Evolutionary conservation across 1,140 invertebrate genomes (phyloP).

Genomic region (Ylistrum balloti): DNA sequence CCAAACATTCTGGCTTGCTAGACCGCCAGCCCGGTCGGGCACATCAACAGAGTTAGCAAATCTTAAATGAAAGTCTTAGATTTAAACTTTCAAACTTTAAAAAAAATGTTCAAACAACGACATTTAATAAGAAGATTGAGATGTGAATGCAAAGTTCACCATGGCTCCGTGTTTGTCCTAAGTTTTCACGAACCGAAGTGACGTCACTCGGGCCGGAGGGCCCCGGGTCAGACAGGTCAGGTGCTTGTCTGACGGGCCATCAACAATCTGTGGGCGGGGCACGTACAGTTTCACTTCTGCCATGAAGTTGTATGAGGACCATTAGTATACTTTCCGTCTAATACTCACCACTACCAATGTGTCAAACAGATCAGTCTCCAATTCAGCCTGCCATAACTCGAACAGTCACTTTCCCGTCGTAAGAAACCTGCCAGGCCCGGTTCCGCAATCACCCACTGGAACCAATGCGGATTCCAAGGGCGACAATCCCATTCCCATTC

Average conservation of each 20-base stretch:
- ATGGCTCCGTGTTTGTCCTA: not conserved
- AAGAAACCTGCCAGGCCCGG: not conserved
- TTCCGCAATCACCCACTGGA: conserved; percentile 23
- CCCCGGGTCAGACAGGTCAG: conserved; percentile 10
- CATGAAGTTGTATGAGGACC: not conserved
- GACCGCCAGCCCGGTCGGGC: too few species aligned
- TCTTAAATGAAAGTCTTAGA: not conserved
- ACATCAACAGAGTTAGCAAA: conserved; percentile 39
- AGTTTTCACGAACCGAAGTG: not conserved
- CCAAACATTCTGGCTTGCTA: not conserved
- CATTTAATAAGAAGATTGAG: not conserved
- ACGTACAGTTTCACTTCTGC: not conserved
- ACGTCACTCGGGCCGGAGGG: conserved; percentile 35
- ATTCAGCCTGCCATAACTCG: not conserved
- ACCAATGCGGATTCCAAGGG: not conserved
- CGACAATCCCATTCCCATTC: too few species aligned
- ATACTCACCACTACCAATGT: not conserved
- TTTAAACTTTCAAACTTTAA: conserved; percentile 6
- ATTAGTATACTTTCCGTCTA: not conserved
- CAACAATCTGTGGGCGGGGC: conserved; percentile 36
- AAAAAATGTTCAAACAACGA: not conserved
- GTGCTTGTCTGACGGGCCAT: not conserved
- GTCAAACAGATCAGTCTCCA: not conserved
- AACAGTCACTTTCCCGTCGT: conserved; percentile 3
- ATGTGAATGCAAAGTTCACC: not conserved